Percentiles rank a stretch among this genome's conserved stretches.
Evolutionary conservation across 2,113 vertebrate genomes (phyloP).

Genomic region (Probosciger aterrimus): DNA sequence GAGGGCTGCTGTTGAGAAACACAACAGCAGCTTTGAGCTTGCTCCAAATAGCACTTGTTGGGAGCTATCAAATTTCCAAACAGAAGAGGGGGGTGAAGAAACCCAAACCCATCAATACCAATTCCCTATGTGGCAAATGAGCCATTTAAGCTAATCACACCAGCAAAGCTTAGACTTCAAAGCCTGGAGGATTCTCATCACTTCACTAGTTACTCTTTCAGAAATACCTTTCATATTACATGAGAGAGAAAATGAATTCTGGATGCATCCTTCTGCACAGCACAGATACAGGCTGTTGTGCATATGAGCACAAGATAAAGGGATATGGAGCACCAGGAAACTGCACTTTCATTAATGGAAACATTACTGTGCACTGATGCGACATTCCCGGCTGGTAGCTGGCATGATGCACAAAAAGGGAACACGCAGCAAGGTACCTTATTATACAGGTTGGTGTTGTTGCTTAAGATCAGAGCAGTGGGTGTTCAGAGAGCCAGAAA

Average conservation of each 20-base stretch:
- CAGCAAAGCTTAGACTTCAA: conserved; percentile 8
- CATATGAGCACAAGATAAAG: background rate
- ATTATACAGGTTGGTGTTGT: background rate
- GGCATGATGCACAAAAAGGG: background rate
- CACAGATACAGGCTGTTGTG: conserved; percentile 20
- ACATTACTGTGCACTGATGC: background rate
- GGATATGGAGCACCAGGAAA: conserved; percentile 3
- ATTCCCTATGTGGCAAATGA: background rate
- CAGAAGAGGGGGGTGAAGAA: background rate
- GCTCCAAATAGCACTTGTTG: background rate
- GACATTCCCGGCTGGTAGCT: background rate
- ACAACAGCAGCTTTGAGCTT: background rate
- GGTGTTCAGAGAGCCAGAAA: background rate
- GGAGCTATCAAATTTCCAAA: background rate
- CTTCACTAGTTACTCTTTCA: conserved; percentile 1
- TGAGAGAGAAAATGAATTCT: conserved; percentile 17
- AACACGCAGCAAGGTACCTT: background rate
- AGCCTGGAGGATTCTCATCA: conserved; percentile 17
- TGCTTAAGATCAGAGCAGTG: background rate
- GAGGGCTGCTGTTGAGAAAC: background rate
- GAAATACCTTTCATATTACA: conserved; percentile 23
- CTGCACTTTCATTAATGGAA: background rate
- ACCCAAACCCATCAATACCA: background rate
- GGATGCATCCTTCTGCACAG: background rate
- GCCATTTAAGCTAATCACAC: background rate